Evolutionary conservation across 2,797 vertebrate species (phyloP), one percentile per base, ranked within the genome.

Genomic region (Siniperca scherzeri): DNA sequence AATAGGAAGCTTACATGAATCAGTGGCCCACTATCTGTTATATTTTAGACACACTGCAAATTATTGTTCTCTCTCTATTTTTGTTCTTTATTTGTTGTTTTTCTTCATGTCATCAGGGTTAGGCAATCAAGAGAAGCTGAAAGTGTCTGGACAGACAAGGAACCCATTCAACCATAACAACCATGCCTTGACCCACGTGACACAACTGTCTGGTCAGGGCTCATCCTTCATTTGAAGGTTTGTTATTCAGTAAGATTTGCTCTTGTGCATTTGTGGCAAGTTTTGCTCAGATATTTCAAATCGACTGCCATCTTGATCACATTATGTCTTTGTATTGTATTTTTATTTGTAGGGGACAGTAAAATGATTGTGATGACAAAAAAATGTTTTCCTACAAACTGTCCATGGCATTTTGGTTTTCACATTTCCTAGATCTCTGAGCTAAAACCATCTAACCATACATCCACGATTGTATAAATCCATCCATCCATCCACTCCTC

Each of bases 401-500:
- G 0, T 38, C 8, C 0, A 25, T 74, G 67, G 62, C 8, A 74
- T 81, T 88, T 62, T 53, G 17, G 12, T 70, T 78, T 27, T 77
- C 22, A 71, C 9, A 60, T 78, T 61, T 36, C 13, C 8, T 19
- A 12, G 3, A 57, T 78, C 65, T 77, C 57, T 69, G 56, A 57
- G 64, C 25, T 62, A 22, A 84, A 80, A 48, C 9, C 44, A 78
- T 77, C 55, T 44, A 83, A 59, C 64, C 71, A 46, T 46, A 79
- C n/a, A 77, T 25, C 19, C 68, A 50, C 61, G 14, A 76, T 50
- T 59, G n/a, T 57, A 80, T 55, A 48, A 83, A 38, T 11, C 12
- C 38, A 60, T 40, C 4, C 62, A 68, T 52, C 46, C 46, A 48
- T 61, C 33, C 50, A n/a, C 13, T 2, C 55, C 66, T 57, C 74